Base-by-base conservation (phyloP, 2,888 invertebrate species). In the Eugnorisma glareosa region DNA sequence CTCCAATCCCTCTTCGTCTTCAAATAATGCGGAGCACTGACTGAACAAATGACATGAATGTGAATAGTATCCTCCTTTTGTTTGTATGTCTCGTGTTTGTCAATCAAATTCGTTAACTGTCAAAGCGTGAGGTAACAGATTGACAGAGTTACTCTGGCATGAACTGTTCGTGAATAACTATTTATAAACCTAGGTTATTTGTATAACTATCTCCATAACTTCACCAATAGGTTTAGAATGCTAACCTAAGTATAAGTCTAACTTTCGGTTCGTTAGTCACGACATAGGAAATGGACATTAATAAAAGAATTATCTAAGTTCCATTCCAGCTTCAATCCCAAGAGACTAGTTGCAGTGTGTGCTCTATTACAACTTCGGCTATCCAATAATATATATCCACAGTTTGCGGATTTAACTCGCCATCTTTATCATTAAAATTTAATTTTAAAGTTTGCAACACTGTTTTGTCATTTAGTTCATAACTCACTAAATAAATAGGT, bases 321-420 rank as follows among this genome's bases (percentile, higher is more conserved):
- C 80, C 18, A 54, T 66, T 68, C 21, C 59, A 61, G 61, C 40
- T 69, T 57, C 28, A 69, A 79, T 72, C 71, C 68, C 80, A n/a
- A 69, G 66, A 61, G 71, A 69, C 68, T 74, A 43, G 61, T 69
- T 69, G 79, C 59, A 67, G 48, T 68, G 54, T 70, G 75, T 48
- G 64, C 40, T 61, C 43, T 57, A 40, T 43, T 63, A 68, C 35
- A 77, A 84, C 68, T 81, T 81, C 15, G 45, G 28, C 63, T 59
- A 24, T 63, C 31, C 31, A 54, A 71, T 61, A 64, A 64, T 28
- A 40, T 84, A 69, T 68, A 72, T 59, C 4, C 54, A 28, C 74
- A 84, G 68, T 84, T 37, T 48, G 51, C 2, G 57, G 70, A 51
- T 71, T n/a, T 35, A 73, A 35, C 40, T 73, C 45, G 28, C 40